These are phyloP conservation scores for Plebejus argus DNA, from an alignment of 2,888 invertebrate species.

Conservation along the genomic window DNA sequence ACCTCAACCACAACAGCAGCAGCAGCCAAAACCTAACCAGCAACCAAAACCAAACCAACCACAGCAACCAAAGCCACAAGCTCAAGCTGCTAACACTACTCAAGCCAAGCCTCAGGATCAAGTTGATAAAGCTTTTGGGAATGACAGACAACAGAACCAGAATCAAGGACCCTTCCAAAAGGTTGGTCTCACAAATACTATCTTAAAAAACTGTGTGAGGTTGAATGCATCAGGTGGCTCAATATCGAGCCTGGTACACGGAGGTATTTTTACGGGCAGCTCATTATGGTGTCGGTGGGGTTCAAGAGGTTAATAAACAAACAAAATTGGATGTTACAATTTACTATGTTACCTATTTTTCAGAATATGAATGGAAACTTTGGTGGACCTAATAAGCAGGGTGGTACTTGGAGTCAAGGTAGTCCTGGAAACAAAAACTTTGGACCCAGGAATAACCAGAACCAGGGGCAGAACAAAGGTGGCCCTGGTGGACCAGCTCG, in stretches of 20 bases:
- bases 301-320: too few species aligned
- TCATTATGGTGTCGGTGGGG: too few species aligned
- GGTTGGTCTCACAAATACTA: slow-evolving; percentile 42
- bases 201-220: too few species aligned
- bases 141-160: slow-evolving; percentile 53
- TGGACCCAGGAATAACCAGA: slow-evolving; percentile 40
- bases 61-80: slow-evolving; percentile 43
- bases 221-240: too few species aligned
- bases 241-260: too few species aligned
- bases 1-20: slow-evolving; percentile 46
- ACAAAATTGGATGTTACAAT: background rate
- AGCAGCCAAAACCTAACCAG: slow-evolving; percentile 37
- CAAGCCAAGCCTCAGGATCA: slow-evolving; percentile 53
- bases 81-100: slow-evolving; percentile 36
- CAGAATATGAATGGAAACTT: slow-evolving; percentile 70
- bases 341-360: slow-evolving; percentile 38
- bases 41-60: slow-evolving; percentile 43
- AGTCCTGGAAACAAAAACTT: slow-evolving; percentile 53
- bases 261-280: too few species aligned
- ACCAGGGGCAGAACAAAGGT: slow-evolving; percentile 40
- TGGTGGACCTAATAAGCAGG: slow-evolving; percentile 60
- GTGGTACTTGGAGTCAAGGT: slow-evolving; percentile 56
- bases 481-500: slow-evolving; percentile 46
- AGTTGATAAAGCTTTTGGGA: slow-evolving; percentile 57
- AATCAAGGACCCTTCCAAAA: slow-evolving; percentile 54